phyloP scores from a whole-genome alignment of 2,113 vertebrate genomes.

The Pardalotus punctatus region DNA sequence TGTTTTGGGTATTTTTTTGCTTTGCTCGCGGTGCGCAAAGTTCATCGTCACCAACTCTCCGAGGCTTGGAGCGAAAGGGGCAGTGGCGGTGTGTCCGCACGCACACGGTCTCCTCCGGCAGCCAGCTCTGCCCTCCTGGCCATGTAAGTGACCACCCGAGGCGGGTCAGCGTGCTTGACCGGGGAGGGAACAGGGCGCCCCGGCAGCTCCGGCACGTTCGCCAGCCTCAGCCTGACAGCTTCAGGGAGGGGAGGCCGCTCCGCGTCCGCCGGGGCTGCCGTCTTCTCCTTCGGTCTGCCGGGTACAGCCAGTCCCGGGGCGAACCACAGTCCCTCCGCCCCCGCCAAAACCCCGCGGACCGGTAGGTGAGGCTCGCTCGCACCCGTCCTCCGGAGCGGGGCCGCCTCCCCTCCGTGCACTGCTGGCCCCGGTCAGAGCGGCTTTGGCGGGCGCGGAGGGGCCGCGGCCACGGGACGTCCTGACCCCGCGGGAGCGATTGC shows the following conservation, averaged over 20 bases:
- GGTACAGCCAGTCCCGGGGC: background rate
- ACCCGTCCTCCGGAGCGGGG: background rate
- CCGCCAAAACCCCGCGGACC: background rate
- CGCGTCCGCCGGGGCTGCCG: background rate
- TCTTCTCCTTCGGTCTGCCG: background rate
- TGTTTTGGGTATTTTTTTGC: background rate
- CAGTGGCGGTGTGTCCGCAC: background rate
- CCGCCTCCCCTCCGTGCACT: background rate
- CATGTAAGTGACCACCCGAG: conserved; percentile 56
- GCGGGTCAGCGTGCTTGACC: background rate
- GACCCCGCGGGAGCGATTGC: background rate
- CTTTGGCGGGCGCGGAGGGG: background rate
- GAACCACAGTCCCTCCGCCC: too few relatives aligned
- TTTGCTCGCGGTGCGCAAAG: background rate
- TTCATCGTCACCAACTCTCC: background rate
- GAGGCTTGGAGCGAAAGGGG: background rate
- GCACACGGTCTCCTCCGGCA: background rate
- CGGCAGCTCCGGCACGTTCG: background rate
- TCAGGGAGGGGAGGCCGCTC: background rate
- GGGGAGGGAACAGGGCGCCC: background rate
- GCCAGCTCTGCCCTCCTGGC: background rate
- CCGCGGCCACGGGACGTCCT: background rate
- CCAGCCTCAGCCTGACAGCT: background rate
- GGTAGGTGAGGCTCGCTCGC: background rate
- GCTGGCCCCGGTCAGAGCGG: background rate